Conservation (phyloP, 1,140 invertebrate genomes). For the Calosoma granatense region DNA sequence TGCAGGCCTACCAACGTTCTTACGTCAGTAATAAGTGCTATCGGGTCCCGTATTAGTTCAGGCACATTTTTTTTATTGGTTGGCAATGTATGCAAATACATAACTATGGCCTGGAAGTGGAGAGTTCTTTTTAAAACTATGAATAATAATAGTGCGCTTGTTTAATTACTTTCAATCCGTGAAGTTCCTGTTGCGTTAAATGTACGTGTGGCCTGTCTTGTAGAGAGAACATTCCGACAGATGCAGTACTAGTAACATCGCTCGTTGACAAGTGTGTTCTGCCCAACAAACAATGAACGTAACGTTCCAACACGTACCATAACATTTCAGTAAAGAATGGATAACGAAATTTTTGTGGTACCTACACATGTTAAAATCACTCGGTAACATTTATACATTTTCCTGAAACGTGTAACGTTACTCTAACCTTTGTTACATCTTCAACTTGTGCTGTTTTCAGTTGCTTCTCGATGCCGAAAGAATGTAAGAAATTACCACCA, state of each 20-base stretch:
- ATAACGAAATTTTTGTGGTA: conserved; percentile 94
- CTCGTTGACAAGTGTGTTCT: conserved; percentile 62
- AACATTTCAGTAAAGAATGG: conserved; percentile 97
- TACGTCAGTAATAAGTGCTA: conserved; percentile 79
- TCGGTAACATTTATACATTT: not conserved
- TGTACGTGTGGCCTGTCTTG: conserved; percentile 50
- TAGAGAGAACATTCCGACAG: conserved; percentile 21
- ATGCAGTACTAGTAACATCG: conserved; percentile 32
- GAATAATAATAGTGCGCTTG: conserved; percentile 7
- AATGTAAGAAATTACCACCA: conserved; percentile 96
- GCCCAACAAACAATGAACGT: conserved; percentile 80
- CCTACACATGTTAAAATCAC: conserved; percentile 40
- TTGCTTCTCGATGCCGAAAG: conserved; percentile 80
- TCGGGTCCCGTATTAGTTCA: conserved; percentile 80
- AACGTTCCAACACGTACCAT: conserved; percentile 94
- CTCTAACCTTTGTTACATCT: conserved; percentile 73
- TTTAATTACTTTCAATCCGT: conserved; percentile 65
- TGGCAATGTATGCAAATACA: conserved; percentile 82
- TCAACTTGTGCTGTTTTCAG: conserved; percentile 86
- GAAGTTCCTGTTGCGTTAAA: conserved; percentile 72
- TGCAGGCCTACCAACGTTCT: conserved; percentile 80
- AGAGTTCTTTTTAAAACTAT: conserved; percentile 5
- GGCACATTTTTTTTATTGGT: conserved; percentile 86
- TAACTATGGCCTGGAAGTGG: conserved; percentile 62
- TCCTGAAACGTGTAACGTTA: not conserved